Conservation (phyloP, 2,113 vertebrate species). For the Anser brachyrhynchus region DNA sequence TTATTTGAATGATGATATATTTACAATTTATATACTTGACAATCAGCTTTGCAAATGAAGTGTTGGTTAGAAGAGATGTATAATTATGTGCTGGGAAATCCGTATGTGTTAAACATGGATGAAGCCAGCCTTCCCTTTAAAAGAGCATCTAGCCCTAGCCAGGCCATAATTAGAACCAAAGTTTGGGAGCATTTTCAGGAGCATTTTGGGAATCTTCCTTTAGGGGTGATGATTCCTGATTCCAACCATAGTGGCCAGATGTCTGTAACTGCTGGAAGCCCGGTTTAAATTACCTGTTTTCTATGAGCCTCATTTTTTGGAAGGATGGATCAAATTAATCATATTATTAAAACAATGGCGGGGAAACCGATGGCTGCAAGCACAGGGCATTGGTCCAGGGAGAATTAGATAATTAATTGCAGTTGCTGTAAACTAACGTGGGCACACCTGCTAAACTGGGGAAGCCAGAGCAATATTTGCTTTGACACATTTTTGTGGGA, state of each 20-base stretch:
- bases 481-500: conserved; percentile 33
- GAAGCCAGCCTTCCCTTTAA: background rate
- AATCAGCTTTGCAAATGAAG: background rate
- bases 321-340: conserved; percentile 25
- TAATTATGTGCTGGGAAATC: background rate
- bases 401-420: conserved; percentile 32
- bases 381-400: background rate
- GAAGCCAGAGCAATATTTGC: conserved; percentile 42
- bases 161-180: background rate
- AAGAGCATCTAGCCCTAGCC: background rate
- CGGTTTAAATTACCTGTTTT: background rate
- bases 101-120: background rate
- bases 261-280: background rate
- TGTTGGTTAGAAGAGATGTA: background rate
- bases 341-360: background rate
- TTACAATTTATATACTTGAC: background rate
- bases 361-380: background rate
- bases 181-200: background rate
- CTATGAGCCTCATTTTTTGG: background rate
- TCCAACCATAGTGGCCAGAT: background rate
- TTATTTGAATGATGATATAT: background rate
- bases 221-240: background rate
- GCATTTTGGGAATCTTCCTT: background rate
- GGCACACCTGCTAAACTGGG: conserved; percentile 18
- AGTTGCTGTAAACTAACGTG: background rate